Evolutionary conservation across 2,797 vertebrate genomes (phyloP).

Genomic region (Coracias cyanogaster): DNA sequence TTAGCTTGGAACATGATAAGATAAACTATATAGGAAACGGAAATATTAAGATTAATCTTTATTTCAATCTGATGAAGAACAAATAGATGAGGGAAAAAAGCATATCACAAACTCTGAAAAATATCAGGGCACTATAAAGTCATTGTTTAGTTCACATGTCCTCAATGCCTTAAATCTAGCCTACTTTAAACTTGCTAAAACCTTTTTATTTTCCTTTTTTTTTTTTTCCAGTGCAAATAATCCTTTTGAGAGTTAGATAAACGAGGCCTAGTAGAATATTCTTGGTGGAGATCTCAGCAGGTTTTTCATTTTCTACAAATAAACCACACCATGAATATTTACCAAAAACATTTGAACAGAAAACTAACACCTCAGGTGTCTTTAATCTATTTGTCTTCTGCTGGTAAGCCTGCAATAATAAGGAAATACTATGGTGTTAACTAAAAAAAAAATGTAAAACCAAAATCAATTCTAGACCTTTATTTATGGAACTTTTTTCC

Average conservation of each 20-base stretch:
- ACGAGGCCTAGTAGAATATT: neutral
- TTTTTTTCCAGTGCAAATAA: neutral
- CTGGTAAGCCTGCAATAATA: conserved; percentile 17
- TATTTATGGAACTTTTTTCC: neutral
- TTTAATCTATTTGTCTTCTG: neutral
- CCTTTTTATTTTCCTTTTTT: neutral
- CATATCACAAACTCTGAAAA: neutral
- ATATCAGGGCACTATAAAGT: neutral
- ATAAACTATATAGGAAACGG: conserved; percentile 5
- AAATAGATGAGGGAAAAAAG: neutral
- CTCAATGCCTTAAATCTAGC: neutral
- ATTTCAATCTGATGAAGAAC: conserved; percentile 21
- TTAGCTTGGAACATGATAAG: conserved; percentile 26
- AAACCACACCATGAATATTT: neutral
- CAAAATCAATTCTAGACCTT: neutral
- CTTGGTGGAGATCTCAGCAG: neutral
- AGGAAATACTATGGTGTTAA: neutral
- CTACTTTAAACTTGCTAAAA: neutral
- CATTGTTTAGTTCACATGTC: neutral
- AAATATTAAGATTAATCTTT: conserved; percentile 55
- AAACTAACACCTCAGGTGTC: neutral
- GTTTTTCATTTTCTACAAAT: neutral
- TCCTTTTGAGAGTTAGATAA: neutral
- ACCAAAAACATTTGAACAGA: neutral
- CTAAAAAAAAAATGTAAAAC: neutral